Conservation (phyloP, 2,797 vertebrate genomes). For the Acridotheres tristis region DNA sequence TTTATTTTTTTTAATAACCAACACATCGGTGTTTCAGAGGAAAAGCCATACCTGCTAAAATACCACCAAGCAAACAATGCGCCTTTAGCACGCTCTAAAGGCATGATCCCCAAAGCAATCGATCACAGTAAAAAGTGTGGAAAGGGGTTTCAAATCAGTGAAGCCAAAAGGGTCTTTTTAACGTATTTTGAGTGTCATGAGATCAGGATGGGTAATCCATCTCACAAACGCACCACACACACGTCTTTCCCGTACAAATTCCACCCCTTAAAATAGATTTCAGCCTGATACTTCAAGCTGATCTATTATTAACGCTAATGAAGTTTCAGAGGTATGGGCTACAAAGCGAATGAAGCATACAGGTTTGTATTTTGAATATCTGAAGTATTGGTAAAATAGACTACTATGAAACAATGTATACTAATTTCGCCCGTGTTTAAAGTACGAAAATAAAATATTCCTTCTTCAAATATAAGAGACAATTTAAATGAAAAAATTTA, state of each 20-base stretch:
- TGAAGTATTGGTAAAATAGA: background rate
- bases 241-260: slow-evolving; percentile 19
- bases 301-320: slow-evolving; percentile 46
- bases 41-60: background rate
- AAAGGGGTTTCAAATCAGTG: background rate
- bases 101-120: background rate
- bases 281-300: slow-evolving; percentile 32
- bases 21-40: background rate
- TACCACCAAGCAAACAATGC: background rate
- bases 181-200: background rate
- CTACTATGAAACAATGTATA: background rate
- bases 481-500: background rate
- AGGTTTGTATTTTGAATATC: background rate
- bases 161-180: slow-evolving; percentile 40
- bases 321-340: background rate
- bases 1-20: background rate
- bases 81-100: background rate
- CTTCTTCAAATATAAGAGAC: background rate
- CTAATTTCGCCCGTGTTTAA: background rate
- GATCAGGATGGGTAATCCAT: background rate
- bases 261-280: slow-evolving; percentile 56
- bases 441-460: background rate
- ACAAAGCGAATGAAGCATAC: background rate
- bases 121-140: slow-evolving; percentile 8
- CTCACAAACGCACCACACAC: background rate